Conservation (phyloP, 2,113 vertebrate species). For the Clarias gariepinus region DNA sequence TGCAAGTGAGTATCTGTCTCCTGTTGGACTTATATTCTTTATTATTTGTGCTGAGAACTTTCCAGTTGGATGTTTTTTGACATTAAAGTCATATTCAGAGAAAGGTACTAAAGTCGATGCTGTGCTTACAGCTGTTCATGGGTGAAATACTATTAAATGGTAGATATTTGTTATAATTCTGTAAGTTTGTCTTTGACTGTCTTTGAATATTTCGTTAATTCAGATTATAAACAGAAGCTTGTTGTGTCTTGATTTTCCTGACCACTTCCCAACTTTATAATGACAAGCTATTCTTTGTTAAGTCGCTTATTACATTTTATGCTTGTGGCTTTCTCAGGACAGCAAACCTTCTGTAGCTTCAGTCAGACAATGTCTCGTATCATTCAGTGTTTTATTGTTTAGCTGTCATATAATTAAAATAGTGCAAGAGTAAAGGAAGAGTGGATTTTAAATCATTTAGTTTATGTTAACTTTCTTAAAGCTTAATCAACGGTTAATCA, state of each 20-base stretch:
- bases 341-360: neutral
- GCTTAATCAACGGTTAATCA: neutral
- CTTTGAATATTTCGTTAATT: neutral
- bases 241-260: conserved; percentile 21
- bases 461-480: neutral
- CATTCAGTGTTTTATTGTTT: neutral
- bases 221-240: neutral
- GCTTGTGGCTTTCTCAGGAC: conserved; percentile 7
- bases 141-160: neutral
- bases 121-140: neutral
- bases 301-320: conserved; percentile 17
- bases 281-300: neutral
- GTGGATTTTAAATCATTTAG: neutral
- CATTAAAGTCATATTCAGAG: neutral
- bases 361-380: neutral
- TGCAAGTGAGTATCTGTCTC: neutral
- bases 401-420: neutral
- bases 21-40: neutral
- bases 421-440: neutral
- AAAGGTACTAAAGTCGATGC: neutral
- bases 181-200: neutral
- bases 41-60: neutral
- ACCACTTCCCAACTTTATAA: neutral
- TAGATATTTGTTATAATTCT: conserved; percentile 14
- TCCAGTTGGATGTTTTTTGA: neutral